Evolutionary conservation across 2,888 invertebrate species (phyloP).

Genomic region (Pardosa pseudoannulata): DNA sequence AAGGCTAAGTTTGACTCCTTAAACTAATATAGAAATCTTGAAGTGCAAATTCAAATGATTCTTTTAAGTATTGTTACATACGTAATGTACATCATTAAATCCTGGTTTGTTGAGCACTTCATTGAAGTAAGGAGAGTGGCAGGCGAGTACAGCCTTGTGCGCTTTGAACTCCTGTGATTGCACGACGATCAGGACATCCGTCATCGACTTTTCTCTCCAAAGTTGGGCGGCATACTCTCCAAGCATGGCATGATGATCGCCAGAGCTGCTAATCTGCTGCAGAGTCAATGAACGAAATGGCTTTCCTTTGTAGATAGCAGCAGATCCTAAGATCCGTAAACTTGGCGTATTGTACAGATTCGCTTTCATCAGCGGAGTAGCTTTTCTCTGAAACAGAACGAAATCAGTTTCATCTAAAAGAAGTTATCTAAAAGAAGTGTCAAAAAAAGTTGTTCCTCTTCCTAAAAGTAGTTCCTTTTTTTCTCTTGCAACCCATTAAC

Average conservation of each 20-base stretch:
- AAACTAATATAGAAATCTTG: too few species aligned
- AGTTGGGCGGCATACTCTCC: constrained; percentile 43
- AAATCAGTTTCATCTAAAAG: too few species aligned
- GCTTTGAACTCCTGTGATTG: constrained; percentile 46
- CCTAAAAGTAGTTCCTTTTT: too few species aligned
- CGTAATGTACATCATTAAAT: constrained; percentile 44
- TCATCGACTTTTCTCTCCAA: constrained; percentile 50
- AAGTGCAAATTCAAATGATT: too few species aligned
- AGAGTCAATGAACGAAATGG: neutral
- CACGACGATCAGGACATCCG: constrained; percentile 56
- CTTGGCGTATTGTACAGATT: neutral
- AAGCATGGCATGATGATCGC: constrained; percentile 33
- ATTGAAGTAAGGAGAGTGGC: constrained; percentile 53
- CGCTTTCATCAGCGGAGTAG: neutral
- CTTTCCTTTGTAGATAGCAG: neutral
- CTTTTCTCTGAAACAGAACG: neutral
- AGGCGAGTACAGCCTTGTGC: constrained; percentile 56
- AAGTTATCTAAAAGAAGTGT: too few species aligned
- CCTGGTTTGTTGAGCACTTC: constrained; percentile 51
- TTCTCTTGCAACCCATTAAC: too few species aligned
- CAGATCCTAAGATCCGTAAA: neutral
- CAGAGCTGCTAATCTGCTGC: neutral
- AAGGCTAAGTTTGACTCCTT: too few species aligned
- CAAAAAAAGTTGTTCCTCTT: too few species aligned
- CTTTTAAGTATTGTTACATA: too few species aligned